A percentile compares a stretch with the other conserved stretches of the same genome.
phyloP scores from a whole-genome alignment of 2,113 vertebrate species.

The Leptobrachium ailaonicum region DNA sequence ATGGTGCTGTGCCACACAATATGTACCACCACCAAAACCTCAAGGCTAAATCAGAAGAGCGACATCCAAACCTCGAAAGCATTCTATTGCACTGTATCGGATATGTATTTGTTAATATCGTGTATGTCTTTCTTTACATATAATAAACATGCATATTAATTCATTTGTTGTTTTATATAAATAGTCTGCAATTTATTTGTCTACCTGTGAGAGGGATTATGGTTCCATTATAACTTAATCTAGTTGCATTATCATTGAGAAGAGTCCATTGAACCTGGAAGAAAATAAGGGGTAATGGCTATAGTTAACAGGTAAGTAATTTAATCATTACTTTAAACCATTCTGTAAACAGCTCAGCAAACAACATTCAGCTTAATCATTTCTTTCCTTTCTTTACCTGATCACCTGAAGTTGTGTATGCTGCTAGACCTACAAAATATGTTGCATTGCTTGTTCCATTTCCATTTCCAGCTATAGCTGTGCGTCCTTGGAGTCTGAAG shows the following conservation, averaged over 20 bases:
- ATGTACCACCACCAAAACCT: too few species aligned
- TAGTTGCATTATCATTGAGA: constrained; percentile 2
- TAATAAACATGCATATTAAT: too few species aligned
- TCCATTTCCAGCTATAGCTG: constrained; percentile 30
- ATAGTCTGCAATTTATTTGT: not conserved
- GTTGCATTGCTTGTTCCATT: constrained; percentile 43
- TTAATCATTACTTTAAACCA: too few species aligned
- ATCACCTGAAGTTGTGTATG: constrained; percentile 14
- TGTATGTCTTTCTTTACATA: too few species aligned
- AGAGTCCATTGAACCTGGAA: constrained; percentile 33
- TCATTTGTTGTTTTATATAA: not conserved
- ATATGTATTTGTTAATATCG: too few species aligned
- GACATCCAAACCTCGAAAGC: too few species aligned
- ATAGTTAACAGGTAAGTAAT: not conserved
- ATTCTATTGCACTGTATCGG: too few species aligned
- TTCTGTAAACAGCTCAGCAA: not conserved
- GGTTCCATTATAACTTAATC: constrained; percentile 28
- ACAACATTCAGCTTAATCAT: not conserved
- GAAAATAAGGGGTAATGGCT: not conserved
- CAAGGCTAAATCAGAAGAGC: too few species aligned
- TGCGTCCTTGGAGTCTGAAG: constrained; percentile 46
- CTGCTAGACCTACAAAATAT: constrained; percentile 46
- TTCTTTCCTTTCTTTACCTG: constrained; percentile 10
- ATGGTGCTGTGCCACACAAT: too few species aligned
- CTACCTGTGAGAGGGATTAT: constrained; percentile 19